phyloP scores from a whole-genome alignment of 2,888 invertebrate species.

The Crocallis elinguaria region DNA sequence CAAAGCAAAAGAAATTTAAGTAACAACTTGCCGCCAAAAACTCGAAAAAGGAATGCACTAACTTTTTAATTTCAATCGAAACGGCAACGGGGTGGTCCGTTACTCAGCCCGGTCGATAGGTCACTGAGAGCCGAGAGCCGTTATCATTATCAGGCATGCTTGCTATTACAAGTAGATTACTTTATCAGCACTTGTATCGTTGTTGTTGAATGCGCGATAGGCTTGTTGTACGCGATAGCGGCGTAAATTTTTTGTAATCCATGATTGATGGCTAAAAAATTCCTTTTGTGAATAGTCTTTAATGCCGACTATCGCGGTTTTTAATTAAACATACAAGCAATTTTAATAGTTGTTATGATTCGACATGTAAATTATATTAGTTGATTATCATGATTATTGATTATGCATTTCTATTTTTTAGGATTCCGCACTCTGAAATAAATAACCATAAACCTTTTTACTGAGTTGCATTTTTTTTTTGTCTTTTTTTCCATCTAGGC shows the following conservation, averaged over 20 bases:
- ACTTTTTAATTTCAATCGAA: constrained; percentile 36
- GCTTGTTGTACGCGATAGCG: constrained; percentile 55
- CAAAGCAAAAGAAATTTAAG: no score
- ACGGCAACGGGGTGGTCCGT: constrained; percentile 40
- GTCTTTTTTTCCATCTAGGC: no score
- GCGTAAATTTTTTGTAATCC: constrained; percentile 45
- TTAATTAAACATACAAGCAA: background rate
- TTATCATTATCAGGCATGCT: constrained; percentile 32
- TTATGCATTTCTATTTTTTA: no score
- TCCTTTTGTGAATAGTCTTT: constrained; percentile 11
- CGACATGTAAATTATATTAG: no score
- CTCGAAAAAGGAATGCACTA: constrained; percentile 33
- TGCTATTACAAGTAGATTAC: constrained; percentile 65
- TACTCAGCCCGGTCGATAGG: constrained; percentile 44
- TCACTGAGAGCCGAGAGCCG: constrained; percentile 54
- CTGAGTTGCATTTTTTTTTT: no score
- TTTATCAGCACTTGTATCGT: constrained; percentile 73
- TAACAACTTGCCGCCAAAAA: constrained; percentile 17
- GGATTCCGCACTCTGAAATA: no score
- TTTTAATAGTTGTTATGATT: background rate
- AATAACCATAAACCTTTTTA: no score
- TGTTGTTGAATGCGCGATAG: constrained; percentile 57
- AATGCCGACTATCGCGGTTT: background rate
- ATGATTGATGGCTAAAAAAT: constrained; percentile 53
- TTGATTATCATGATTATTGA: no score